A percentile compares a stretch with the other conserved stretches of the same genome.
These are phyloP conservation scores for Zhuqinia jingwanae DNA, from an alignment of 2,888 invertebrate species.

Conservation along the genomic window DNA sequence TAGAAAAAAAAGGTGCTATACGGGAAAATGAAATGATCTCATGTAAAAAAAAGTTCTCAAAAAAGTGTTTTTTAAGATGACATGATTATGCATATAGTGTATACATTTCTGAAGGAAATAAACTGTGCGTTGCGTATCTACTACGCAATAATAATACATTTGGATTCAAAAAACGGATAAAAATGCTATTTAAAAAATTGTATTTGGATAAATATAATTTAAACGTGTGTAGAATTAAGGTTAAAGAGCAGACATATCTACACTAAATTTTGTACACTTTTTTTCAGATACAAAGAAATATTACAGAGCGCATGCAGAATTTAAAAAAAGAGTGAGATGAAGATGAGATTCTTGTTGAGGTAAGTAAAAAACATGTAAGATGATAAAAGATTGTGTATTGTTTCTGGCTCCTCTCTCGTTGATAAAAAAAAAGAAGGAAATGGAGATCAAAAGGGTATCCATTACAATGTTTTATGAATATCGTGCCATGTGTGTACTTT, in stretches of 20 bases:
- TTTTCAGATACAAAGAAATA: too few relatives aligned
- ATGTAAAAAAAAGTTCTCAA: too few relatives aligned
- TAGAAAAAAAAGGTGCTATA: too few relatives aligned
- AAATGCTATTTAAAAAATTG: too few relatives aligned
- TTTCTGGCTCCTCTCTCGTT: neutral
- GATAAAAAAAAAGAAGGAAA: neutral
- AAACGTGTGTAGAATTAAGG: too few relatives aligned
- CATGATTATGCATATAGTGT: too few relatives aligned
- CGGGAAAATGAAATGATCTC: too few relatives aligned
- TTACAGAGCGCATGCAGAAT: neutral
- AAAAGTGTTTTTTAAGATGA: too few relatives aligned
- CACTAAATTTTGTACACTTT: slow-evolving; percentile 41
- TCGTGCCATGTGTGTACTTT: neutral
- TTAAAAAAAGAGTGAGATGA: neutral
- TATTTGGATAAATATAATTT: too few relatives aligned
- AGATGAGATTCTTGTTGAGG: slow-evolving; percentile 20
- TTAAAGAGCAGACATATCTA: neutral
- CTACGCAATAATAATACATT: neutral
- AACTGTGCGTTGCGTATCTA: neutral
- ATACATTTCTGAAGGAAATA: neutral
- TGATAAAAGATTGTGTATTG: slow-evolving; percentile 16
- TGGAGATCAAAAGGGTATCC: slow-evolving; percentile 5
- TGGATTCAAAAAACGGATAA: too few relatives aligned
- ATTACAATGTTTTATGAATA: slow-evolving; percentile 23
- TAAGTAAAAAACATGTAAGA: slow-evolving; percentile 8